Evolutionary conservation across 2,113 vertebrate species (phyloP).

Genomic region (Gambusia affinis): DNA sequence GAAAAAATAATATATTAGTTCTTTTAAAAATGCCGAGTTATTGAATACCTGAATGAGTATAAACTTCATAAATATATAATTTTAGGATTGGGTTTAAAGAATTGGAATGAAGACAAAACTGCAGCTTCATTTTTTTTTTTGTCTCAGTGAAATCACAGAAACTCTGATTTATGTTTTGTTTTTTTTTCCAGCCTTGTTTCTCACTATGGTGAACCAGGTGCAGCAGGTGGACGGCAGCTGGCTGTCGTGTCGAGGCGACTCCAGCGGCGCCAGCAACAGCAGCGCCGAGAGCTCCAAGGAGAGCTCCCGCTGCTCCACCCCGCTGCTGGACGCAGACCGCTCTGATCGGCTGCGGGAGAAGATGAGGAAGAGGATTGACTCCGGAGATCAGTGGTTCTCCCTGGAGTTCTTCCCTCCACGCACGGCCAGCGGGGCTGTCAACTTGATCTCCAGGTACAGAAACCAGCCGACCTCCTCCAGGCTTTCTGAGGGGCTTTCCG

Average conservation of each 20-base stretch:
- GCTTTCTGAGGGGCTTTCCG: no score
- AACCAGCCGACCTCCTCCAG: no score
- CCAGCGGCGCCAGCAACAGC: constrained; percentile 82
- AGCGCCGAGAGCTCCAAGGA: constrained; percentile 87
- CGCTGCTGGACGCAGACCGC: constrained; percentile 83
- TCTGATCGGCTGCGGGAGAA: constrained; percentile 89
- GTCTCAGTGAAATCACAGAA: no score
- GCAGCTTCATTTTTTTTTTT: no score
- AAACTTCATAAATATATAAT: no score
- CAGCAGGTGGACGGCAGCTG: constrained; percentile 64
- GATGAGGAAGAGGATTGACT: constrained; percentile 89
- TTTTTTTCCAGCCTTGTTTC: constrained; percentile 5
- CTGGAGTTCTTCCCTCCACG: constrained; percentile 97
- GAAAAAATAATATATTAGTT: no score
- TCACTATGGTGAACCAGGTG: constrained; percentile 86
- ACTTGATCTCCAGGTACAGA: constrained; percentile 90
- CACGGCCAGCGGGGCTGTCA: constrained; percentile 89
- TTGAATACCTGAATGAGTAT: no score
- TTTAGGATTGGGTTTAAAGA: no score
- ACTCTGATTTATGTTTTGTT: not conserved
- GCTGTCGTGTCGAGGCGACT: constrained; percentile 74
- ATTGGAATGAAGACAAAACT: no score
- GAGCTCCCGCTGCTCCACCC: constrained; percentile 89
- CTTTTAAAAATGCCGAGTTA: no score
- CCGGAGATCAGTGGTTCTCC: constrained; percentile 96